Evolutionary conservation across 1,140 invertebrate species (phyloP), one percentile per base, ranked within the genome.

Genomic region (Anthonomus grandis): DNA sequence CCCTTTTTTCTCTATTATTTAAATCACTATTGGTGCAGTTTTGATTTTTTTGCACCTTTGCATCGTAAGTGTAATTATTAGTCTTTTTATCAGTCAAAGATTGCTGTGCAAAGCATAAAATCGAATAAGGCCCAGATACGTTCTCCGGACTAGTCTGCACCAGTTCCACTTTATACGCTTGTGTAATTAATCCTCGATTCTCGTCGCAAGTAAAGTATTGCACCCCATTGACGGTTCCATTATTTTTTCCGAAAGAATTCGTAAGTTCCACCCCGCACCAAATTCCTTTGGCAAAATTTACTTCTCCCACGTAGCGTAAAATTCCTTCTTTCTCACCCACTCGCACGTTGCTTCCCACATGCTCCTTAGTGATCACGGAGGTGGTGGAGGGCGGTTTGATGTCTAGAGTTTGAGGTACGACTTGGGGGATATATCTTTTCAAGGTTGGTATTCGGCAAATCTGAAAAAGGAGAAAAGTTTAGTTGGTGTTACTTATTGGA

Each of bases 241-340:
- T 82, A 73, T 85, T 81, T 62, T 81, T 82, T 10, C 83, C 83
- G 24, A 75, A 65, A n/a, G 77, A 72, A n/a, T 74, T 71, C 50
- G 77, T 74, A 23, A 84, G 65, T 69, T 86, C 83, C 12, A 86
- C 72, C 8, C 84, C 84, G 59, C 82, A 84, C 83, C 83, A 86
- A 4, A 78, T 66, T 9, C 81, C 84, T 25, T 77, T 72, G 4
- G 78, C 77, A 62, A 82, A 81, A 51, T 79, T 71, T 17, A 82
- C 79, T 10, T 68, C 69, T 1, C 84, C 84, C 13, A 83, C 69
- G 63, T 76, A 86, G 3, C 77, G 70, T 23, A 86, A 71, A 12
- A 76, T 73, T 4, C 84, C 84, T 21, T 68, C 64, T 61, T 74
- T 75, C 3, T 73, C 73, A 0, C 63, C 76, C 2, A 82, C 75